phyloP scores from a whole-genome alignment of 2,888 invertebrate genomes.

The Abrostola tripartita region DNA sequence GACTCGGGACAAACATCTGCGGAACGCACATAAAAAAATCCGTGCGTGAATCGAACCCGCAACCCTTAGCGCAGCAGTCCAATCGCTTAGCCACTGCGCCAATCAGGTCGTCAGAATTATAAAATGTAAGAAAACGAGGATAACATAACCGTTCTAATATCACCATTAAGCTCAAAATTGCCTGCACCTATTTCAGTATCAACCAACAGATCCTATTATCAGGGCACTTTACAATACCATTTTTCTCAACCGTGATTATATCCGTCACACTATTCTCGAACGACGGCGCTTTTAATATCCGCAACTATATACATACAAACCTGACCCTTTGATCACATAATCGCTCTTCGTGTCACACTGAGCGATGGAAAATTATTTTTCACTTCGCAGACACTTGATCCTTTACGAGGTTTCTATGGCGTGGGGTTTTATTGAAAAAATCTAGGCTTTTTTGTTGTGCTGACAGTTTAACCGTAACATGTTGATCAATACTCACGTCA shows the following conservation, averaged over 20 bases:
- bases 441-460: constrained; percentile 34
- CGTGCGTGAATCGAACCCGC: too few species aligned
- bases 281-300: constrained; percentile 53
- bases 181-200: not conserved
- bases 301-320: constrained; percentile 40
- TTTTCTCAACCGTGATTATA: constrained; percentile 34
- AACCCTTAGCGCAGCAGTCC: too few species aligned
- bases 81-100: too few species aligned
- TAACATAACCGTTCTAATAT: too few species aligned
- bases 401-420: constrained; percentile 17
- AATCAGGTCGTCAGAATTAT: too few species aligned
- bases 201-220: constrained; percentile 16
- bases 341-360: constrained; percentile 47
- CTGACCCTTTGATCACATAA: constrained; percentile 55
- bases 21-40: too few species aligned
- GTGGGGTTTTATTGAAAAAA: constrained; percentile 39
- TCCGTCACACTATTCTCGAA: constrained; percentile 23
- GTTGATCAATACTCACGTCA: too few species aligned
- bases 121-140: too few species aligned
- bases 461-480: constrained; percentile 6
- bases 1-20: too few species aligned
- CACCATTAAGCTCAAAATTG: not conserved
- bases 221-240: constrained; percentile 5
- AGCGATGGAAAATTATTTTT: constrained; percentile 57
- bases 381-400: constrained; percentile 39